Base-by-base conservation (phyloP, 2,888 invertebrate species). In the Glaucopsyche alexis region DNA sequence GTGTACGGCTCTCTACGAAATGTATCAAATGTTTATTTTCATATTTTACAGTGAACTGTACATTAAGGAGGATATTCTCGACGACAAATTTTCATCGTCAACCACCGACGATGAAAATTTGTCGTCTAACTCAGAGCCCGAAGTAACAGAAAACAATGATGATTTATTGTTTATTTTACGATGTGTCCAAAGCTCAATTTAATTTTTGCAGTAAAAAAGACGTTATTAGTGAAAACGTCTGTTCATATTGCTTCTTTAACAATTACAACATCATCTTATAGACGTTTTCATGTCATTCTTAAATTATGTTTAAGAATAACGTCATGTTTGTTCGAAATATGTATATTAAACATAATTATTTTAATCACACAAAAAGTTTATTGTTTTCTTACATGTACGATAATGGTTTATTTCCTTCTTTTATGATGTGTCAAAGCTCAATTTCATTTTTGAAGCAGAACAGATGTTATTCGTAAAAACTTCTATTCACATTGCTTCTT, bases 1-100 rank as follows among this genome's bases (percentile, higher is more conserved):
- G 42, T 65, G 49, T 66, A 72, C 65, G 49, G 49, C 49, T 69
- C 69, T 49, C 69, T 69, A 69, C 69, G 69, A 69, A 69, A 69
- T 65, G 38, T 38, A 38, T 14, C 14, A 38, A 60, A 19, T 19
- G 47, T 69, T 47, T 49, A 47, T 19, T 42, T n/a, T 11, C 66
- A 42, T 60, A 19, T 55, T 55, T 55, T 60, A 6, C 29, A 29
- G 6, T 13, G 29, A 29, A 60, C 9, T 60, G 19, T 19, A 9
- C 13, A 60, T 13, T 60, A 7, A 3, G 14, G 29, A 7, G 2
- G 13, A 13, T 29, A 60, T 13, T 55, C 5, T 60, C 7, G 29
- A 38, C 7, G 29, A 38, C 60, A 13, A 13, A 29, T 60, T 60
- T 60, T 13, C 14, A 60, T 60, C 60, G 29, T 60, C 11, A 38